Base-by-base conservation (phyloP, 2,888 invertebrate genomes). In the Orthonychiurus folsomi region DNA sequence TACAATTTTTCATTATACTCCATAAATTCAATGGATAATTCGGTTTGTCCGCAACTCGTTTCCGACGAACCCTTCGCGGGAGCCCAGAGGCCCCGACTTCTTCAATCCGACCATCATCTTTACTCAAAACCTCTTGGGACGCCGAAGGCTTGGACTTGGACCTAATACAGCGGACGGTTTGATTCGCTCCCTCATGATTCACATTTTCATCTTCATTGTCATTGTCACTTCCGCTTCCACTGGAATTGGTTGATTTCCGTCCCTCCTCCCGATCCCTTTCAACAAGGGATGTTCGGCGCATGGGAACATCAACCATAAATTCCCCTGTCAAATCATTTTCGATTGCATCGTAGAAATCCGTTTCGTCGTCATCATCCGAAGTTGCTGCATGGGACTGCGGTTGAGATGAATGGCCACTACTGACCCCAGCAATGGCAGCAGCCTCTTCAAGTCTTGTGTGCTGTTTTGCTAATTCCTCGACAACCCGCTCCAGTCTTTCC, bases 1-100 rank as follows among this genome's bases (percentile, higher is more conserved):
- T 99, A 78, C 97, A 99, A 79, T 99, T 99, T 79, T 97, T 97
- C 94, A 99, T 96, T 74, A 99, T 96, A 73, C 93, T 93, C 99
- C 99, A 99, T 59, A 99, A 81, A 76, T 92, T 97, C 52, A 99
- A 84, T 61, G 95, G 94, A 79, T 91, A 89, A 79, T 93, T 87
- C 56, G 94, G 94, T 78, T 93, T 92, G 71, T 93, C 92, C 5
- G 94, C 91, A 61, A 99, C 90, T 62, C 85, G 81, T 62, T 80
- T 83, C 62, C 97, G 84, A 61, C 96, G 84, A 73, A 82, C 80
- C 65, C 83, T 82, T 9, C 65, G 57, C 15, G 66, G 61, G 24
- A 24, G 47, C n/a, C 60, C 21, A 15, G 20, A 21, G 3, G 20
- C 9, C 20, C 25, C 25, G n/a, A 3, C 24, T 3, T 21, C 18